Evolutionary conservation across 2,113 vertebrate genomes (phyloP), one percentile per base, ranked within the genome.

Genomic region (Ictalurus punctatus): DNA sequence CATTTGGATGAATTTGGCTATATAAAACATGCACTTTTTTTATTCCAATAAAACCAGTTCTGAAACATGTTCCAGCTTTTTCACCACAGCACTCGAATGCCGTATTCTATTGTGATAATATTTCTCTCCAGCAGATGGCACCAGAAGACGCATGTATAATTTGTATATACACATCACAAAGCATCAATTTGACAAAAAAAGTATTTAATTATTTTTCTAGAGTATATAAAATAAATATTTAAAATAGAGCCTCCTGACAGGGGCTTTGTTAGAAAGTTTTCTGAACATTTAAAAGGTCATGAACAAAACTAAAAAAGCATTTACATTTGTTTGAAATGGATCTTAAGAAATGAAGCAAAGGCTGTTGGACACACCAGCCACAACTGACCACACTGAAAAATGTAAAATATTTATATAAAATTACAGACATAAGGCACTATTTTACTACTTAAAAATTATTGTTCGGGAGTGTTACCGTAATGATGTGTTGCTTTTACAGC

Each of bases 21-120:
- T 94, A 95, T 92, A 92, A 56, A 95, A 93, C 93, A 94, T 92
- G 95, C 95, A 95, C 94, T 58, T 63, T 86, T 86, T 96, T 95
- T 95, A 95, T 94, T 95, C 93, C 92, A 96, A 96, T 96, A 95
- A 95, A 93, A 91, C 76, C 85, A 86, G 78, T 94, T 93, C 92
- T 94, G 90, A 90, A 84, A 63, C 48, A 52, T 4, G 58, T 40
- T 44, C 1, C 21, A 27, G 19, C 2, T 82, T 44, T 61, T 63
- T 3, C 37, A 40, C 21, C 19, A 63, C 37, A 40, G 1, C 34
- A 59, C 3, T 17, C 17, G 19, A 85, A 67, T 23, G 9, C 27
- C 6, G 0, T 85, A 21, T 25, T 54, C 17, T 48, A 16, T 6
- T 30, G 63, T 52, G 44, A 52, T 85, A 54, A 27, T 65, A 12